Percentiles rank a stretch among this genome's conserved stretches.
phyloP scores from a whole-genome alignment of 2,888 invertebrate genomes.

The Steromphala cineraria region DNA sequence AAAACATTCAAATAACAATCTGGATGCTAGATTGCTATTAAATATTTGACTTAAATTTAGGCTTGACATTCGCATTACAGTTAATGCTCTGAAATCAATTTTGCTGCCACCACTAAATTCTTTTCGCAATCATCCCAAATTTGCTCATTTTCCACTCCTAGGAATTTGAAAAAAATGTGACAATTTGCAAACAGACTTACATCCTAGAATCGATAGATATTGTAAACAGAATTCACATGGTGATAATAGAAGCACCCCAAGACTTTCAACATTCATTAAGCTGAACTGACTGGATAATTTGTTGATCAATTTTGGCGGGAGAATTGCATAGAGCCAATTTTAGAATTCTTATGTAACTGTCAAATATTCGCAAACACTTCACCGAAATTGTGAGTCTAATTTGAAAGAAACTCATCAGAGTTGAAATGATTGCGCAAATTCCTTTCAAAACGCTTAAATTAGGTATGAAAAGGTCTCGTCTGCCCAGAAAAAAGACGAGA shows the following conservation, averaged over 20 bases:
- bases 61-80: no score
- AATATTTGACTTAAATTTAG: no score
- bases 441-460: slow-evolving; percentile 2
- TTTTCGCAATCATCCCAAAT: no score
- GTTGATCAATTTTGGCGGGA: slow-evolving; percentile 10
- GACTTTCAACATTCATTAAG: neutral
- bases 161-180: neutral
- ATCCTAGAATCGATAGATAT: neutral
- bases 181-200: slow-evolving; percentile 2
- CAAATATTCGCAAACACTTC: slow-evolving; percentile 8
- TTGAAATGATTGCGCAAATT: neutral
- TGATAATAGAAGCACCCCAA: neutral
- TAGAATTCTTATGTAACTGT: slow-evolving; percentile 1
- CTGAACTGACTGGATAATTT: neutral
- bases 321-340: neutral
- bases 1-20: no score
- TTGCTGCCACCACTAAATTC: no score
- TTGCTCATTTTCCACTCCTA: no score
- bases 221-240: neutral
- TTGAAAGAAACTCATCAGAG: slow-evolving; percentile 1
- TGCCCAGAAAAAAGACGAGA: neutral
- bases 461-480: slow-evolving; percentile 5
- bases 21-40: no score
- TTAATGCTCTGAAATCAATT: no score
- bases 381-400: slow-evolving; percentile 9